These are phyloP conservation scores for Desmodus rotundus DNA, from an alignment of 2,113 vertebrate genomes.

Conservation along the genomic window DNA sequence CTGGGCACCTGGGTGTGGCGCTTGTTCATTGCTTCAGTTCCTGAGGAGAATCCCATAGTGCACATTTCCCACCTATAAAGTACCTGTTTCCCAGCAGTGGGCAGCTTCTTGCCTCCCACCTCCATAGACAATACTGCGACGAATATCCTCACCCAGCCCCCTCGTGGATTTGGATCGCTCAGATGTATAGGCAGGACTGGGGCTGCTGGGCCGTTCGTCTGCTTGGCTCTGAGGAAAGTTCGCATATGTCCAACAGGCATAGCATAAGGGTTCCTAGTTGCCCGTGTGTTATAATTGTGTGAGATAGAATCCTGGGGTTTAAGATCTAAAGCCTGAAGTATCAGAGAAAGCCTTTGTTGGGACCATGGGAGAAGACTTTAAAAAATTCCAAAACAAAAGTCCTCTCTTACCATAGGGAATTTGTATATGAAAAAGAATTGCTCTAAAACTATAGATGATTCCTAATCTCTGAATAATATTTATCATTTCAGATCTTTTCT, in stretches of 20 bases:
- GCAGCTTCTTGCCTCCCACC: neutral
- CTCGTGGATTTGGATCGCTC: neutral
- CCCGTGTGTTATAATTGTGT: neutral
- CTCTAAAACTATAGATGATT: neutral
- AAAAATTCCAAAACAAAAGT: neutral
- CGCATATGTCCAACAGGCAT: neutral
- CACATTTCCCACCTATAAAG: neutral
- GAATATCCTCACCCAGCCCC: neutral
- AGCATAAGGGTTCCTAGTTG: neutral
- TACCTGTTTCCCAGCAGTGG: neutral
- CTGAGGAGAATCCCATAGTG: neutral
- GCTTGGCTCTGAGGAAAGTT: neutral
- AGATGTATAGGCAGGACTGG: neutral
- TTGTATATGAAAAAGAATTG: neutral
- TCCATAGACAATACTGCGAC: neutral
- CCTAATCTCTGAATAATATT: neutral
- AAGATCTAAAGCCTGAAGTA: neutral
- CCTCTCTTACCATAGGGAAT: neutral
- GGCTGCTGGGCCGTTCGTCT: neutral
- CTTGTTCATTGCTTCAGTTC: neutral
- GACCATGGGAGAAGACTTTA: neutral
- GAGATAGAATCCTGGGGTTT: neutral
- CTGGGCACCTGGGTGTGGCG: neutral
- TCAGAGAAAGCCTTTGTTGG: neutral
- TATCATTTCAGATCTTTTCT: neutral